phyloP scores from a whole-genome alignment of 2,797 vertebrate genomes.

The Siniperca undulata region DNA sequence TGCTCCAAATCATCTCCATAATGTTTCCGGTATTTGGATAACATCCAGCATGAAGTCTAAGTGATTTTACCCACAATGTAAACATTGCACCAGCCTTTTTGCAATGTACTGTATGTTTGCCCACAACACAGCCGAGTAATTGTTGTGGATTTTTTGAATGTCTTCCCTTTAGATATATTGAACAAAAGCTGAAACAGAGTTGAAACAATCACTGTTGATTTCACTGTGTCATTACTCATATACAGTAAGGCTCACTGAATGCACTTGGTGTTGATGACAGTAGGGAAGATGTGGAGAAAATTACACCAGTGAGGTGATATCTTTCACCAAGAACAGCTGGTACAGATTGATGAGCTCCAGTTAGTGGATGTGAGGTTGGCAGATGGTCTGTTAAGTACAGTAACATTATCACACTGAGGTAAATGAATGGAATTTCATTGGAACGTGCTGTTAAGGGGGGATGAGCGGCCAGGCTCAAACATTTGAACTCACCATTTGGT shows the following conservation, averaged over 20 bases:
- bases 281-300: neutral
- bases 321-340: neutral
- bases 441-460: conserved; percentile 52
- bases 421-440: conserved; percentile 44
- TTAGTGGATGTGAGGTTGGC: neutral
- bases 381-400: neutral
- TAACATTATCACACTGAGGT: conserved; percentile 17
- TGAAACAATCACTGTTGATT: conserved; percentile 2
- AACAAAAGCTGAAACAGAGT: neutral
- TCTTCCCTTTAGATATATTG: neutral
- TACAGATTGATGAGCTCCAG: neutral
- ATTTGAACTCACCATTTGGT: conserved; percentile 64
- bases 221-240: conserved; percentile 18
- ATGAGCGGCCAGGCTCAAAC: conserved; percentile 46
- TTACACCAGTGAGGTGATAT: neutral
- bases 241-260: neutral
- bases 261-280: neutral
- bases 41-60: conserved; percentile 31
- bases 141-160: conserved; percentile 7
- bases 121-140: neutral
- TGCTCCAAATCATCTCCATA: conserved; percentile 64
- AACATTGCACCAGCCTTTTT: conserved; percentile 32
- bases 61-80: conserved; percentile 41
- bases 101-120: neutral
- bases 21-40: conserved; percentile 66